Percentiles rank a stretch among this genome's conserved stretches.
Evolutionary conservation across 2,113 vertebrate species (phyloP).

Genomic region (Lophura nycthemera): DNA sequence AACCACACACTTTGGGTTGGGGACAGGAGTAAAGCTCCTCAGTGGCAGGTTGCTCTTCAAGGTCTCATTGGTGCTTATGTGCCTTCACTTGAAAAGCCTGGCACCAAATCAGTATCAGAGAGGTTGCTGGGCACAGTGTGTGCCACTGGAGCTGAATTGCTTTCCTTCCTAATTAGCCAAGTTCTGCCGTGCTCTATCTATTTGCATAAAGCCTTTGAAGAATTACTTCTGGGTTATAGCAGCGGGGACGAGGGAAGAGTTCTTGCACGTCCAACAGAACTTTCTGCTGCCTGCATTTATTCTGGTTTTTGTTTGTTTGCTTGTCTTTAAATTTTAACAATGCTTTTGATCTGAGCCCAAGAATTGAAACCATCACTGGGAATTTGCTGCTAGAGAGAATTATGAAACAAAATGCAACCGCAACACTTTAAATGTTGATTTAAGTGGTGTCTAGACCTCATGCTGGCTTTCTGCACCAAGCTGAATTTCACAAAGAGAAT

Average conservation of each 20-base stretch:
- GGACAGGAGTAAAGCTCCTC: neutral
- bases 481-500: slow-evolving; percentile 20
- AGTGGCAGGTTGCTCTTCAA: neutral
- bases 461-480: slow-evolving; percentile 39
- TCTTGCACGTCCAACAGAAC: neutral
- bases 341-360: slow-evolving; percentile 52
- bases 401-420: slow-evolving; percentile 46
- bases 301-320: slow-evolving; percentile 34
- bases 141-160: neutral
- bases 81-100: neutral
- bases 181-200: neutral
- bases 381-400: slow-evolving; percentile 39
- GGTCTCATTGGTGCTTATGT: neutral
- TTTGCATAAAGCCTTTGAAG: neutral
- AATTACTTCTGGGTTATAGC: neutral
- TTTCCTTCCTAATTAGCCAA: neutral
- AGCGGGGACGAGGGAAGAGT: fast-evolving
- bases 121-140: neutral
- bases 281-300: slow-evolving; percentile 1
- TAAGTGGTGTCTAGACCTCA: slow-evolving; percentile 57
- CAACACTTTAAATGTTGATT: slow-evolving; percentile 61
- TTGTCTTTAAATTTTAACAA: slow-evolving; percentile 51
- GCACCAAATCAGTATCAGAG: neutral
- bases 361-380: slow-evolving; percentile 49
- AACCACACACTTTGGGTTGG: neutral